A percentile compares a stretch with the other conserved stretches of the same genome.
Evolutionary conservation across 2,113 vertebrate genomes (phyloP).

Genomic region (Plotosus lineatus): DNA sequence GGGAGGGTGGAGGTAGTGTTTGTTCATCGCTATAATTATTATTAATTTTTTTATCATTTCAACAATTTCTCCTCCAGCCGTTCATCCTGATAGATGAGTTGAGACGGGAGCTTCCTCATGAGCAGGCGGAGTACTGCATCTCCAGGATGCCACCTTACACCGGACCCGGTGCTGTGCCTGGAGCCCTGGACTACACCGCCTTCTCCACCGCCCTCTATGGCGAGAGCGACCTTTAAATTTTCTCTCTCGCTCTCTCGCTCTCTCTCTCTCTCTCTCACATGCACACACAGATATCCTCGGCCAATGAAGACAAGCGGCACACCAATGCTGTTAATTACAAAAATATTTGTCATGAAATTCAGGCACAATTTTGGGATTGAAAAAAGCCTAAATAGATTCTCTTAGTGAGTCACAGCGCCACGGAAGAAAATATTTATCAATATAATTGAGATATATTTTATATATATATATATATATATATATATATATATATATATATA

Average conservation of each 20-base stretch:
- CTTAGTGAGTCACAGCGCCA: neutral
- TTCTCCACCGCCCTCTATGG: slow-evolving; percentile 95
- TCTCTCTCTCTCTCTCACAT: neutral
- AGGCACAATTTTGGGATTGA: neutral
- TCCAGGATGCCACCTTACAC: slow-evolving; percentile 85
- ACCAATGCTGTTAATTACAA: neutral
- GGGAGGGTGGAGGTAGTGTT: neutral
- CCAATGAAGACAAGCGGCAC: neutral
- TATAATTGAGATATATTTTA: no score
- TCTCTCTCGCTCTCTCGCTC: neutral
- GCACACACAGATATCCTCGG: neutral
- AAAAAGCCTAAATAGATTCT: neutral
- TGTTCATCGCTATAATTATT: neutral
- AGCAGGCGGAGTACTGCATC: slow-evolving; percentile 92
- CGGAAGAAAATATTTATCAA: neutral
- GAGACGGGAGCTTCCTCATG: slow-evolving; percentile 85
- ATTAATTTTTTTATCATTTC: neutral
- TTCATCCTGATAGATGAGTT: slow-evolving; percentile 91
- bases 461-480: no score
- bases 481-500: no score
- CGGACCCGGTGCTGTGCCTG: slow-evolving; percentile 71
- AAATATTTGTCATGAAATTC: neutral
- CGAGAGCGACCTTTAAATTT: slow-evolving; percentile 88
- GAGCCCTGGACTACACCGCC: slow-evolving; percentile 89
- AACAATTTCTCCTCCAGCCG: slow-evolving; percentile 66